Evolutionary conservation across 37 sponge, comb jelly and placozoan species (phyloP), one percentile per base, ranked within the genome.

Genomic region (Ephydatia muelleri): DNA sequence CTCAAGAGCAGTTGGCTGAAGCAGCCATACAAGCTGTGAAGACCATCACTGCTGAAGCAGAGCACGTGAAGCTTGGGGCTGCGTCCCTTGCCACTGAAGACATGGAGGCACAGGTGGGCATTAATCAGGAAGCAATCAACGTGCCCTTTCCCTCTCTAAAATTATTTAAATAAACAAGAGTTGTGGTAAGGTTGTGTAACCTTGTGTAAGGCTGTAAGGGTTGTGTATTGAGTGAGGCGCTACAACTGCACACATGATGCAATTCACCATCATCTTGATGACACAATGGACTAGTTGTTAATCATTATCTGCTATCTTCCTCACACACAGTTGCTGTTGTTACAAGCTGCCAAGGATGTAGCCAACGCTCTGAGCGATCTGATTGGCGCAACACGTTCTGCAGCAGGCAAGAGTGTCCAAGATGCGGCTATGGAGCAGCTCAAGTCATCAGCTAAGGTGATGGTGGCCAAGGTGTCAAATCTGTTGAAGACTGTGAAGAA

Each of bases 401-500:
- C 99, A 0, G 91, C 93, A 36, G 99, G 99, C 21, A 98, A 94
- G 91, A 82, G 89, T 79, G 87, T 83, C 38, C 70, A 83, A 0
- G 97, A 96, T 47, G 90, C 95, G 13, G 81, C 89, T 43, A 96
- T 98, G 97, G 95, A 92, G 49, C 49, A 74, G 5, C 86, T 98
- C 36, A 96, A 96, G 90, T 69, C 80, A 21, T 89, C 89, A 0
- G 98, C 98, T 39, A 97, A 93, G 86, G 98, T 22, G 6, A 93
- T 96, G 97, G 94, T 93, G 35, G 71, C 89, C 37, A 86, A 84
- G 67, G 94, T 96, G 49, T 81, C 92, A 12, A 88, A 95, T n/a
- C 77, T 98, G 68, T 40, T 98, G 90, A 96, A 98, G 91, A 98
- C 97, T 6, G 93, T 98, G 40, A 96, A 92, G 86, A 94, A 93